A percentile compares a stretch with the other conserved stretches of the same genome.
Conservation (phyloP, 2,113 vertebrate species). For the Bambusicola thoracicus region DNA sequence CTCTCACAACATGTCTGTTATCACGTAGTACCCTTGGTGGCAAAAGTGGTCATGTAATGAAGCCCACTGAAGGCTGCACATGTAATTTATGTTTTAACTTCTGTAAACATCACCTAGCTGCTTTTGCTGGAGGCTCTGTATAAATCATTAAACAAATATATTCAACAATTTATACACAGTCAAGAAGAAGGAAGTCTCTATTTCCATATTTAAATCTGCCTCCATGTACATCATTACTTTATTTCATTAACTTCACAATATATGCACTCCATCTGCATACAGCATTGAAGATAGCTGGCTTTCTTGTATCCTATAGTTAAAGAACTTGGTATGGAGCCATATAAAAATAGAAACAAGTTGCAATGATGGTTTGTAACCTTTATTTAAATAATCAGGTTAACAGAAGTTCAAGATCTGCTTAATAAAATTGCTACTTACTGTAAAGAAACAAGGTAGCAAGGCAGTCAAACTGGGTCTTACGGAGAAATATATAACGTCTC, state of each 20-base stretch:
- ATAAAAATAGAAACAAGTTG: slow-evolving; percentile 62
- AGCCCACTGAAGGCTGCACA: neutral
- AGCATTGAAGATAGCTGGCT: neutral
- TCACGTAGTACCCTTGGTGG: neutral
- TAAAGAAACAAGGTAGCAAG: neutral
- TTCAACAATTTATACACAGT: slow-evolving; percentile 39
- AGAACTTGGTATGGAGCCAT: slow-evolving; percentile 20
- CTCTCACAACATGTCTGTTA: neutral
- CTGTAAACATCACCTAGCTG: slow-evolving; percentile 48
- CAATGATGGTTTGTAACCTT: slow-evolving; percentile 29
- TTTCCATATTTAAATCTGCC: slow-evolving; percentile 37
- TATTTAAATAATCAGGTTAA: slow-evolving; percentile 62
- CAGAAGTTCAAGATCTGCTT: neutral
- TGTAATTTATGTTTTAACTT: slow-evolving; percentile 36
- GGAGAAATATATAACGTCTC: neutral
- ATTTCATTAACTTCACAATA: slow-evolving; percentile 36
- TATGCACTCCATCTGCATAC: neutral
- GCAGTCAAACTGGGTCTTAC: neutral
- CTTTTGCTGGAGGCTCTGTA: slow-evolving; percentile 9
- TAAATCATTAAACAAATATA: slow-evolving; percentile 54
- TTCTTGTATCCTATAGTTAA: neutral
- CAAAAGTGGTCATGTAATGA: slow-evolving; percentile 27
- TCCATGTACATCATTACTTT: neutral
- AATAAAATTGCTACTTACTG: neutral
- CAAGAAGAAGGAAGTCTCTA: slow-evolving; percentile 30